Evolutionary conservation across 1,140 invertebrate species (phyloP).

Genomic region (Drosophila sturtevanti): DNA sequence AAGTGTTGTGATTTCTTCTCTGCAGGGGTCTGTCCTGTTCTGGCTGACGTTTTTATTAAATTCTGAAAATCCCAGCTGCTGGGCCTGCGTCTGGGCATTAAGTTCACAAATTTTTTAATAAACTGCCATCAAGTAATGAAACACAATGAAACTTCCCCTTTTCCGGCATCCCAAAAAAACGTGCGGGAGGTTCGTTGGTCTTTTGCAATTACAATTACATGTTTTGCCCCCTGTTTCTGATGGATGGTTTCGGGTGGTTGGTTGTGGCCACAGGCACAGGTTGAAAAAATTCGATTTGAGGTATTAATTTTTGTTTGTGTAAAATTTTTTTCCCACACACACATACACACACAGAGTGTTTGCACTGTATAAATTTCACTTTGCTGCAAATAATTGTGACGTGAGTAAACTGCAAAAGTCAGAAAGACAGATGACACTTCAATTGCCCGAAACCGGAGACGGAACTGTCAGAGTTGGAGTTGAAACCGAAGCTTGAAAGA

Average conservation of each 20-base stretch:
- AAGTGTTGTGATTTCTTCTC: constrained; percentile 63
- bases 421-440: constrained; percentile 60
- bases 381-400: constrained; percentile 80
- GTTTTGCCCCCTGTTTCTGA: constrained; percentile 47
- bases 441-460: constrained; percentile 53
- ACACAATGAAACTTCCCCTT: constrained; percentile 46
- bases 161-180: neutral
- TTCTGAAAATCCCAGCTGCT: constrained; percentile 27
- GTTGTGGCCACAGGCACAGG: constrained; percentile 47
- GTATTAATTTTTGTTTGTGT: constrained; percentile 54
- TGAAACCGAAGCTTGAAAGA: neutral
- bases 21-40: constrained; percentile 2
- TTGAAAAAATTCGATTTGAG: constrained; percentile 45
- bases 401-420: constrained; percentile 68
- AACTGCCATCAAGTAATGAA: constrained; percentile 68
- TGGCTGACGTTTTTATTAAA: constrained; percentile 71
- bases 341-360: neutral
- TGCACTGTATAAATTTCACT: constrained; percentile 66
- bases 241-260: constrained; percentile 22
- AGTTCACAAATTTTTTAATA: constrained; percentile 77
- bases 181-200: neutral
- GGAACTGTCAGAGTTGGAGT: constrained; percentile 54
- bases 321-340: constrained; percentile 23
- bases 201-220: constrained; percentile 61
- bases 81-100: constrained; percentile 35